These are phyloP conservation scores for Montipora capitata DNA, from an alignment of 92 coral and sea anemone species.

Conservation along the genomic window DNA sequence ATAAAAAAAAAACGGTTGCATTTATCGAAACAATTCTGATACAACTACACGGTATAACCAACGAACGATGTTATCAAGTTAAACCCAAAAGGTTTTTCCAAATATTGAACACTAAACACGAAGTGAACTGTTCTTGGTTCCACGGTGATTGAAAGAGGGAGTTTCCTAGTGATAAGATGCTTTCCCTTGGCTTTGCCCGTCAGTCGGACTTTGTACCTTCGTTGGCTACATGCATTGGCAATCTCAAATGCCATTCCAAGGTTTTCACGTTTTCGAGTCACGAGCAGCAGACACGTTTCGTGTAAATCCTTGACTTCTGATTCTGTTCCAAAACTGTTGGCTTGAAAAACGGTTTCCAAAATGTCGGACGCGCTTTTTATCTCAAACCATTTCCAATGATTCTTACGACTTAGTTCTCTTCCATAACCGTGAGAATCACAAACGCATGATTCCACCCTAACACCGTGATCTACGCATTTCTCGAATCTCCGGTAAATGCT, in stretches of 20 bases:
- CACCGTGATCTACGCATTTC: constrained; percentile 83
- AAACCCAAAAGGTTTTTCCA: constrained; percentile 78
- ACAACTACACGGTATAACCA: constrained; percentile 26
- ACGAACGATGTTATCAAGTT: constrained; percentile 80
- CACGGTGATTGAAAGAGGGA: constrained; percentile 72
- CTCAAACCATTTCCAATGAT: constrained; percentile 73
- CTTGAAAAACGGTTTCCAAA: constrained; percentile 68
- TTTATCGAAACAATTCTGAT: background rate
- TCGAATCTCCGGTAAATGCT: constrained; percentile 92
- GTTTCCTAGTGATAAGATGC: constrained; percentile 61
- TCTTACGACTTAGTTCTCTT: constrained; percentile 33
- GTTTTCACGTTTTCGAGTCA: constrained; percentile 82
- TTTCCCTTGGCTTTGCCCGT: constrained; percentile 82
- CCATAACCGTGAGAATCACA: constrained; percentile 77
- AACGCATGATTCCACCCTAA: constrained; percentile 82
- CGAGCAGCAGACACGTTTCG: constrained; percentile 79
- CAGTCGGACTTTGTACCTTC: constrained; percentile 76
- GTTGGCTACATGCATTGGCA: constrained; percentile 80
- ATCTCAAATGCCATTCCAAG: constrained; percentile 78
- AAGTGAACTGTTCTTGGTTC: constrained; percentile 85
- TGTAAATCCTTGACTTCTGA: constrained; percentile 84
- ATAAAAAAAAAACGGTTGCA: background rate
- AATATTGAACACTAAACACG: constrained; percentile 79
- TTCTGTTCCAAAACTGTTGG: constrained; percentile 80
- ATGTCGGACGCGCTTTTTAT: constrained; percentile 73